Evolutionary conservation across 2,113 vertebrate species (phyloP), one percentile per base, ranked within the genome.

Genomic region (Platichthys stellatus): DNA sequence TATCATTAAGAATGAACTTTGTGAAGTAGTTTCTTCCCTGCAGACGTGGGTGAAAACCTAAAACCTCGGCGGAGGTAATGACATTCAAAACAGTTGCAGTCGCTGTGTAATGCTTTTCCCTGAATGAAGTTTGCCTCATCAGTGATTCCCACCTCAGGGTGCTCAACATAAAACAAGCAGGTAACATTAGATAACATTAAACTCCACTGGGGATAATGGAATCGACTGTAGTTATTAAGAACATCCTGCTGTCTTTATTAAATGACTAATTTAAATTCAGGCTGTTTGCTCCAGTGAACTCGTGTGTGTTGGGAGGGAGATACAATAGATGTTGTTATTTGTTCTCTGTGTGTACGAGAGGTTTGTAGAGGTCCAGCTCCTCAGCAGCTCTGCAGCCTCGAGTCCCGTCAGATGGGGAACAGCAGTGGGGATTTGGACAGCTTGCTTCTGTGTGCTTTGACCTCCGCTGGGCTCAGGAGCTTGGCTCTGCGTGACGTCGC

Each of bases 341-440:
- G 4, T 24, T 59, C 35, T 58, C n/a, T 68, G 31, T 43, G 40
- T 43, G 10, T 28, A 6, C n/a, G n/a, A 62, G 7, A 24, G 21
- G 63, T 76, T 59, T 21, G 54, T 2, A 10, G 71, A 72, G 35
- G 47, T 28, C 3, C 3, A 10, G 31, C 24, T 49, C 63, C 53
- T 23, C 40, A 45, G 43, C 59, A 45, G 69, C n/a, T 4, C 20
- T 51, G 51, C 15, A 40, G 53, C 80, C 61, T 20, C 60, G 78
- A 61, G 59, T 72, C 43, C 75, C 51, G 67, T 84, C 76, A 69
- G 70, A 78, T 57, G 66, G 75, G 63, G 58, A 66, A 4, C 63
- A 71, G 80, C 79, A 47, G 66, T 18, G 84, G 70, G 76, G 84
- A 78, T 91, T 86, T 90, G 80, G 83, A 79, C 71, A 65, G 75